Percentiles rank a stretch among this genome's conserved stretches.
phyloP scores from a whole-genome alignment of 2,888 invertebrate genomes.

The Reticulitermes lucifugus region DNA sequence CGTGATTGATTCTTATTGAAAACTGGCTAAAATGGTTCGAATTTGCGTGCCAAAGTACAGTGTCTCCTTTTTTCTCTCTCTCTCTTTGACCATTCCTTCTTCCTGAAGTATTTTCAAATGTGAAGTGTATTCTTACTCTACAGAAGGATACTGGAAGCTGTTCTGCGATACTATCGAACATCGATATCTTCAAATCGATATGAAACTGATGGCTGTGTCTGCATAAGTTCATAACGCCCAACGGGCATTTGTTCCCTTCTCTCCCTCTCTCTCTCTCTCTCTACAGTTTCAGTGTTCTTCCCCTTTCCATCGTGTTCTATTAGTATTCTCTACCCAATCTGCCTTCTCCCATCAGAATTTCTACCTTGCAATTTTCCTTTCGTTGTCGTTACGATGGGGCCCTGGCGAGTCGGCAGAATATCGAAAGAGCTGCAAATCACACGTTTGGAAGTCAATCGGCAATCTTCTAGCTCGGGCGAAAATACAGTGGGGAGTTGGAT shows the following conservation, averaged over 20 bases:
- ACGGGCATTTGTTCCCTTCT: background rate
- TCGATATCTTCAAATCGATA: slow-evolving; percentile 29
- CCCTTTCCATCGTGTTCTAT: slow-evolving; percentile 5
- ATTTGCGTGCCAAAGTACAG: background rate
- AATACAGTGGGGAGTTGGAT: background rate
- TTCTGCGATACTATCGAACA: slow-evolving; percentile 20
- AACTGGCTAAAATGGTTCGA: background rate
- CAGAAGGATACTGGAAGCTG: background rate
- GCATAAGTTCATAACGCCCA: slow-evolving; percentile 19
- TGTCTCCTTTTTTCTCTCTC: background rate
- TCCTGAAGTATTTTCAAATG: background rate
- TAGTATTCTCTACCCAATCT: slow-evolving; percentile 25
- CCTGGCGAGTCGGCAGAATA: slow-evolving; percentile 12
- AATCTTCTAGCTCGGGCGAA: background rate
- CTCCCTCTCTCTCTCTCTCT: background rate
- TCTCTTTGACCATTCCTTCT: background rate
- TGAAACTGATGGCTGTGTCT: slow-evolving; percentile 17
- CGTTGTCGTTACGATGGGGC: background rate
- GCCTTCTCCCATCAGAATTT: slow-evolving; percentile 15
- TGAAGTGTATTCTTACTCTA: slow-evolving; percentile 8
- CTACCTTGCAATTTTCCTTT: slow-evolving; percentile 22
- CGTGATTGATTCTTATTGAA: background rate
- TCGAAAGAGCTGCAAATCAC: slow-evolving; percentile 25
- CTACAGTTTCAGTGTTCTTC: background rate
- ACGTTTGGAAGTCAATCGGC: slow-evolving; percentile 4